phyloP scores from a whole-genome alignment of 2,113 vertebrate genomes.

The Silurus glanis region DNA sequence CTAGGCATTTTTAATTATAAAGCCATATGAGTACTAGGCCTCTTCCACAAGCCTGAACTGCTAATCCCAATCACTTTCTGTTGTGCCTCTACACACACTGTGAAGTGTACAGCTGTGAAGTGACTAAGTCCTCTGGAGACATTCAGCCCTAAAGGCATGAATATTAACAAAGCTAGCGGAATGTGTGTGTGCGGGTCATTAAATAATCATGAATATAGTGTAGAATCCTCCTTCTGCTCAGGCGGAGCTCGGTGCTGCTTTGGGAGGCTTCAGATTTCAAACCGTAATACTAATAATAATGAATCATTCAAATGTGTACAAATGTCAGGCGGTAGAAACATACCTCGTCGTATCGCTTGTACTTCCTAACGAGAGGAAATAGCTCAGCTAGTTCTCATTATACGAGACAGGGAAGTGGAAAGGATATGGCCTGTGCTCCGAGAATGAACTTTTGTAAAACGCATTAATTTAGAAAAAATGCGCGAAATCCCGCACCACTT shows the following conservation, averaged over 20 bases:
- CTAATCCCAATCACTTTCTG: background rate
- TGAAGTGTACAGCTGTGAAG: background rate
- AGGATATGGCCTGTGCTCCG: background rate
- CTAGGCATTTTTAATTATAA: background rate
- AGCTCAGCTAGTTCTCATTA: constrained; percentile 15
- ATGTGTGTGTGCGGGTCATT: background rate
- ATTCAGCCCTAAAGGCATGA: background rate
- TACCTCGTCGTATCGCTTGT: background rate
- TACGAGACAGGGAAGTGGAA: constrained; percentile 1
- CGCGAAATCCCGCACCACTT: background rate
- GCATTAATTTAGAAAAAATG: background rate
- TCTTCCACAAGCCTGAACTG: background rate
- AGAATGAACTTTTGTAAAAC: background rate
- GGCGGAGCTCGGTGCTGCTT: background rate
- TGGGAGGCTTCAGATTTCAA: background rate
- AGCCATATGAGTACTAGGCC: background rate
- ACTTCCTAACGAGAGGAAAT: background rate
- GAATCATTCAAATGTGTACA: constrained; percentile 6
- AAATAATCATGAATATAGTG: constrained; percentile 4
- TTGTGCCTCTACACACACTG: background rate
- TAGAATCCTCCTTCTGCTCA: background rate
- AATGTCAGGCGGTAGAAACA: constrained; percentile 5
- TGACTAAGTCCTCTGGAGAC: background rate
- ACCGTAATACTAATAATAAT: background rate
- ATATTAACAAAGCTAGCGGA: constrained; percentile 8